phyloP scores from a whole-genome alignment of 2,797 vertebrate species.

The Bradypus variegatus region DNA sequence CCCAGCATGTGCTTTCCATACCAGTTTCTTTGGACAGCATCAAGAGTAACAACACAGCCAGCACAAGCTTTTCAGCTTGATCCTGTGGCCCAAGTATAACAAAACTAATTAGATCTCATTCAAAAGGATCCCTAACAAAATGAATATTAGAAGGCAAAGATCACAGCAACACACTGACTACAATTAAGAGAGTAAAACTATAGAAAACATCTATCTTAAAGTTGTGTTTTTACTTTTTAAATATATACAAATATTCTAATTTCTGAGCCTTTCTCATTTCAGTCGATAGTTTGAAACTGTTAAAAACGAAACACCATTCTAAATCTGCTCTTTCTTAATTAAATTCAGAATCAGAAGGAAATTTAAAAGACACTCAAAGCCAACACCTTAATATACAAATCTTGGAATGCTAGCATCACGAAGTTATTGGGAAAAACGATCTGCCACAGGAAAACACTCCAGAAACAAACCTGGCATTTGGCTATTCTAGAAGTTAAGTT shows the following conservation, averaged over 20 bases:
- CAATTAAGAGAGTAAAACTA: constrained; percentile 65
- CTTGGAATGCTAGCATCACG: constrained; percentile 1
- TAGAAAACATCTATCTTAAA: constrained; percentile 62
- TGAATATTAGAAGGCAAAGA: constrained; percentile 61
- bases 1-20: constrained; percentile 74
- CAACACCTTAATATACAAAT: constrained; percentile 14
- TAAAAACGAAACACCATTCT: not conserved
- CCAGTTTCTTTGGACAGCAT: constrained; percentile 74
- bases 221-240: constrained; percentile 54
- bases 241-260: constrained; percentile 47
- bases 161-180: constrained; percentile 63
- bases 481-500: constrained; percentile 34
- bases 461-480: constrained; percentile 18
- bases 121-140: constrained; percentile 65
- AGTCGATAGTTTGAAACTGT: constrained; percentile 26
- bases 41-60: constrained; percentile 70
- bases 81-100: constrained; percentile 65
- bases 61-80: constrained; percentile 67
- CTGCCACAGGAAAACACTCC: constrained; percentile 27
- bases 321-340: constrained; percentile 11
- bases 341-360: constrained; percentile 34
- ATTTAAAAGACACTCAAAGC: constrained; percentile 10
- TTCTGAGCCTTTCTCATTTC: constrained; percentile 34
- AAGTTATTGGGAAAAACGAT: constrained; percentile 17
- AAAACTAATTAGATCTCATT: constrained; percentile 70